Evolutionary conservation across 2,113 vertebrate genomes (phyloP).

Genomic region (Stegostoma tigrinum): DNA sequence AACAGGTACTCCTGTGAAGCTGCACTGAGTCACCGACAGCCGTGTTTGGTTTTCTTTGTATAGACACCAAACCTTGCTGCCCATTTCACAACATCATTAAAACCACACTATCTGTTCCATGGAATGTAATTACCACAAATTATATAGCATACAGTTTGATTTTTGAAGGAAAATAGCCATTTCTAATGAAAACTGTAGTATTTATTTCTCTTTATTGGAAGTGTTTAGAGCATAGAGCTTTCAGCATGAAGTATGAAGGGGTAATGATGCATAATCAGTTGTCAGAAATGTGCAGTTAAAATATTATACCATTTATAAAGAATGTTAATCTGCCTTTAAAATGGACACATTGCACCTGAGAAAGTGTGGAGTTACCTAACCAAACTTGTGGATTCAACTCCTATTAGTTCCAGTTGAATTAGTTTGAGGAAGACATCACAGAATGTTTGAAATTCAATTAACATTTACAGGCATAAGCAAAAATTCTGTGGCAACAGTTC

Average conservation of each 20-base stretch:
- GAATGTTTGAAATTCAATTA: too few relatives aligned
- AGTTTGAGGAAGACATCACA: too few relatives aligned
- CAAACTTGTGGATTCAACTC: too few relatives aligned
- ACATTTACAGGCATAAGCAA: too few relatives aligned
- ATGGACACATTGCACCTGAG: too few relatives aligned
- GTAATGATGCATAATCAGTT: constrained; percentile 10
- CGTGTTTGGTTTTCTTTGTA: background rate
- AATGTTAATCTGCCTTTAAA: too few relatives aligned
- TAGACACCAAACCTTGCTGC: background rate
- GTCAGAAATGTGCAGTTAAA: too few relatives aligned
- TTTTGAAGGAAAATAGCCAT: background rate
- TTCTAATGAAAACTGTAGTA: background rate
- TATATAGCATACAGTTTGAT: background rate
- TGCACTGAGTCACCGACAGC: background rate
- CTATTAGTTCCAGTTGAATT: too few relatives aligned
- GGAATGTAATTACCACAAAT: background rate
- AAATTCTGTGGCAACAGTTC: too few relatives aligned
- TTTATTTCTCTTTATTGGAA: background rate
- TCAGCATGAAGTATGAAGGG: background rate
- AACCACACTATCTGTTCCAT: background rate
- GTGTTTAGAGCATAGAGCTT: background rate
- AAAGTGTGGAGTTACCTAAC: too few relatives aligned
- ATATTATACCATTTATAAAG: too few relatives aligned
- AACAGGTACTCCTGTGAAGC: background rate
- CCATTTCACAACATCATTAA: background rate